A percentile compares a stretch with the other conserved stretches of the same genome.
These are phyloP conservation scores for Pampus argenteus DNA, from an alignment of 2,797 vertebrate genomes.

Conservation along the genomic window DNA sequence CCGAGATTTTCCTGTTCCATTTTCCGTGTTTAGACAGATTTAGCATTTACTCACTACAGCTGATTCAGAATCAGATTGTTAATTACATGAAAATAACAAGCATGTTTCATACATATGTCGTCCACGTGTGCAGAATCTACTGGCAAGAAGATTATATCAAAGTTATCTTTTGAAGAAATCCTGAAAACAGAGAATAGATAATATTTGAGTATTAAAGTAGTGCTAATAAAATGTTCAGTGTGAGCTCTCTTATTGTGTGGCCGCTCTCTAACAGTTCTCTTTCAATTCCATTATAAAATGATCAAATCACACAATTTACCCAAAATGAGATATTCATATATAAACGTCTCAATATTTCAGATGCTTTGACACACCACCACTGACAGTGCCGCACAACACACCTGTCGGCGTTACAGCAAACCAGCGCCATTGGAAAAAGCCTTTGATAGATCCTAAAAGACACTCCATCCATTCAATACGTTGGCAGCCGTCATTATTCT, in stretches of 20 bases:
- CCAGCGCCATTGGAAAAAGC: constrained; percentile 52
- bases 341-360: constrained; percentile 53
- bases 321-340: constrained; percentile 26
- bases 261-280: neutral
- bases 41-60: constrained; percentile 75
- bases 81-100: constrained; percentile 3
- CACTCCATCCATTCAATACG: constrained; percentile 81
- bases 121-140: neutral
- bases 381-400: constrained; percentile 71
- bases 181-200: neutral
- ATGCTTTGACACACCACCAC: constrained; percentile 52
- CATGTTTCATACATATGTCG: neutral
- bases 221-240: neutral
- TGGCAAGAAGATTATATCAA: neutral
- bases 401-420: constrained; percentile 77
- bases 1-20: neutral
- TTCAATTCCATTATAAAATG: constrained; percentile 1
- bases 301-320: constrained; percentile 9
- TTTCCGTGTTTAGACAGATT: constrained; percentile 81
- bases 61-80: constrained; percentile 3
- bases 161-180: neutral
- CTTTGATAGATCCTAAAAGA: constrained; percentile 84
- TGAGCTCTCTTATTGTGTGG: neutral
- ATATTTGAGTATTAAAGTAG: too few species aligned
- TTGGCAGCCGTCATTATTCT: constrained; percentile 88